phyloP scores from a whole-genome alignment of 2,797 vertebrate genomes.

The Vultur gryphus region DNA sequence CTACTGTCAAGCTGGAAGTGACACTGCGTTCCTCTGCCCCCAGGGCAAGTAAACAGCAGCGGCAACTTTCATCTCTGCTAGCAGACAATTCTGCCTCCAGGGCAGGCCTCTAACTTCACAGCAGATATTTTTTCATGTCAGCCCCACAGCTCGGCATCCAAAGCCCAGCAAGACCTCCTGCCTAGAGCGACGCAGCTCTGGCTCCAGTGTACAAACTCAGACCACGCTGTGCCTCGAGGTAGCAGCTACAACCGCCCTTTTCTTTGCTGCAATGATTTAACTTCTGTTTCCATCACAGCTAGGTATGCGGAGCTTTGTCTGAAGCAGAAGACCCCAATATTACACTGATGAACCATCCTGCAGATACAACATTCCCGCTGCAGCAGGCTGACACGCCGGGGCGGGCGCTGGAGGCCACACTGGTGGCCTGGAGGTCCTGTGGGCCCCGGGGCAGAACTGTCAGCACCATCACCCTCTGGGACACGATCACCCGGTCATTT shows the following conservation, averaged over 20 bases:
- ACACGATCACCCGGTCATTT: background rate
- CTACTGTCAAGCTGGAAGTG: background rate
- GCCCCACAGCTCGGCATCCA: background rate
- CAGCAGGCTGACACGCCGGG: background rate
- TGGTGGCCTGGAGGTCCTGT: background rate
- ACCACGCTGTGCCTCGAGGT: background rate
- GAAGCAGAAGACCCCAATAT: background rate
- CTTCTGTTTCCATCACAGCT: background rate
- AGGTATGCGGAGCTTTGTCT: background rate
- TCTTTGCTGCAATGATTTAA: background rate
- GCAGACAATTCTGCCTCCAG: background rate
- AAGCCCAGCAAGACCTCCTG: background rate
- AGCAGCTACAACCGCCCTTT: background rate
- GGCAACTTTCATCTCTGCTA: constrained; percentile 6
- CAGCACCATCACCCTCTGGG: background rate
- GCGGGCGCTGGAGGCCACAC: background rate
- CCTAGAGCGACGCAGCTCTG: background rate
- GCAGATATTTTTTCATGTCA: background rate
- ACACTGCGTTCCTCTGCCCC: background rate
- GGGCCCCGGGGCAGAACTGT: background rate
- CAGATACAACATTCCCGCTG: background rate
- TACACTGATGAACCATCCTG: background rate
- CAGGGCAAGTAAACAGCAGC: background rate
- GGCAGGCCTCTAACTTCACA: background rate
- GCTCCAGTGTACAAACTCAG: background rate